Percentiles rank a stretch among this genome's conserved stretches.
Evolutionary conservation across 2,888 invertebrate species (phyloP).

Genomic region (Itoplectis maculator): DNA sequence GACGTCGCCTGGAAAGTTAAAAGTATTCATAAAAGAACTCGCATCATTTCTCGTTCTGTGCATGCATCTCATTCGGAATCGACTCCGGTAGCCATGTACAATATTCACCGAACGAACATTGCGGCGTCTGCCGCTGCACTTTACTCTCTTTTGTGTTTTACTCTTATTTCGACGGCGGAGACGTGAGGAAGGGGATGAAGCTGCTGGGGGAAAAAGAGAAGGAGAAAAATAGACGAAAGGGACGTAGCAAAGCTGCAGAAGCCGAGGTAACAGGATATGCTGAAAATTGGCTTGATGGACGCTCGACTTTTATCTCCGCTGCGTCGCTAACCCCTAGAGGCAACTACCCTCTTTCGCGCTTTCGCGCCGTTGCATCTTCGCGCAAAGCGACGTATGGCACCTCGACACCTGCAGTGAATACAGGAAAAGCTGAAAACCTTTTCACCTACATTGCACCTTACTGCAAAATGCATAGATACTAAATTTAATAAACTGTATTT

Average conservation of each 20-base stretch:
- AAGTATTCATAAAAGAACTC: constrained; percentile 17
- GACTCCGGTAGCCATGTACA: constrained; percentile 9
- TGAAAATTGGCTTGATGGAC: constrained; percentile 32
- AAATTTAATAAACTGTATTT: too few species aligned
- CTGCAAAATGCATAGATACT: too few species aligned
- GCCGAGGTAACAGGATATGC: constrained; percentile 31
- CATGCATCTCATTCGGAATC: constrained; percentile 3
- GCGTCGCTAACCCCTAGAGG: neutral
- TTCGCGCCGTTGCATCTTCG: neutral
- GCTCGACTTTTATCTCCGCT: constrained; percentile 27
- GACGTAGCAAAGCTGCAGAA: constrained; percentile 13
- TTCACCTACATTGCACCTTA: too few species aligned
- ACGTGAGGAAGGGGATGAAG: neutral
- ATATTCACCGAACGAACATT: constrained; percentile 17
- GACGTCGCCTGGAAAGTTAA: neutral
- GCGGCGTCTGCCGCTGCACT: constrained; percentile 12
- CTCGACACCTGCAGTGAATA: neutral
- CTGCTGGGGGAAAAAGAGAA: neutral
- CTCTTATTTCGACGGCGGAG: constrained; percentile 18
- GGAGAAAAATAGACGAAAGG: constrained; percentile 21
- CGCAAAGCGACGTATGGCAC: neutral
- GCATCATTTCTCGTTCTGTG: neutral
- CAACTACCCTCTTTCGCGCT: constrained; percentile 7
- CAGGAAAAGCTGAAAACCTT: neutral
- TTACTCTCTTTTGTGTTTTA: constrained; percentile 1